Evolutionary conservation across 2,113 vertebrate species (phyloP).

Genomic region (Erythrolamprus reginae): DNA sequence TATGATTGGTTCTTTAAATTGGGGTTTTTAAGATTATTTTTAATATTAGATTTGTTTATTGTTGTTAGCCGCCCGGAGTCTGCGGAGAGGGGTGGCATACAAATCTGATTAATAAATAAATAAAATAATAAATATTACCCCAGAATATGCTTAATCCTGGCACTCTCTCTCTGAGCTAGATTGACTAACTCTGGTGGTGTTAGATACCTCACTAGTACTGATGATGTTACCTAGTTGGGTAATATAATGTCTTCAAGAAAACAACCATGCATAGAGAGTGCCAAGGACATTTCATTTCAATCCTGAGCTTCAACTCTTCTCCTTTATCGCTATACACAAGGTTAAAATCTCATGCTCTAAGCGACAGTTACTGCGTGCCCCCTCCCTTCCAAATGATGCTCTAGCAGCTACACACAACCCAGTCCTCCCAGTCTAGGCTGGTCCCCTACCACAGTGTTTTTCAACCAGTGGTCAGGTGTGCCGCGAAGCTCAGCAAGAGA

Average conservation of each 20-base stretch:
- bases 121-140: too few relatives aligned
- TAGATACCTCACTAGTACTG: background rate
- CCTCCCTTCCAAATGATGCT: background rate
- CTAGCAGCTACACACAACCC: background rate
- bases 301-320: background rate
- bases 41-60: too few relatives aligned
- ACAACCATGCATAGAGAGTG: background rate
- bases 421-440: background rate
- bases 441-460: slow-evolving; percentile 73
- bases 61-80: too few relatives aligned
- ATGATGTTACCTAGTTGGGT: background rate
- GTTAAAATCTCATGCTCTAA: rapidly evolving
- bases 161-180: too few relatives aligned
- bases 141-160: too few relatives aligned
- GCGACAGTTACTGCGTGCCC: background rate
- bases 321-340: background rate
- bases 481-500: too few relatives aligned
- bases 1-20: too few relatives aligned
- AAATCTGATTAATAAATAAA: too few relatives aligned
- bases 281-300: background rate
- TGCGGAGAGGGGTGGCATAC: too few relatives aligned
- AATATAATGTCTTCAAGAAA: background rate
- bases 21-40: too few relatives aligned
- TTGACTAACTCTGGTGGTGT: background rate
- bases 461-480: too few relatives aligned